These are phyloP conservation scores for Marmota flaviventris DNA, from an alignment of 2,113 vertebrate species.

Conservation along the genomic window DNA sequence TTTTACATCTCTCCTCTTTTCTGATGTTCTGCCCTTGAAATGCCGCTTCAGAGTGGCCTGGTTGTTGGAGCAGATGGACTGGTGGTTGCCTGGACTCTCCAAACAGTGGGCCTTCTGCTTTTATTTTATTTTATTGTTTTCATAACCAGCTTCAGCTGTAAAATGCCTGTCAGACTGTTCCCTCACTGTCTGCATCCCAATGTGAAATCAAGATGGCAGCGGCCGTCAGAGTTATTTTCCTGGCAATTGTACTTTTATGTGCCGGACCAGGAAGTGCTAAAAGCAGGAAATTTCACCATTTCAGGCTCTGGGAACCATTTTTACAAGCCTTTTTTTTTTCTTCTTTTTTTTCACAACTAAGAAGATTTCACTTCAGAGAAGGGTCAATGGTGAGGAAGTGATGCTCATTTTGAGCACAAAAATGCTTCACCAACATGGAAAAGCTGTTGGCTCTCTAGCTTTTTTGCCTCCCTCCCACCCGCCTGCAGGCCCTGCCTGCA, in stretches of 20 bases:
- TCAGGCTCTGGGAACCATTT: conserved; percentile 52
- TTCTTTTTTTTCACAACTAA: not conserved
- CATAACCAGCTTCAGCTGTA: conserved; percentile 30
- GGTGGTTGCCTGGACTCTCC: conserved; percentile 40
- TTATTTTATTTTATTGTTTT: not conserved
- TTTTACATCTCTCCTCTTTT: conserved; percentile 49
- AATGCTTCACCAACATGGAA: conserved; percentile 11
- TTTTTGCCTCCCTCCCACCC: conserved; percentile 28
- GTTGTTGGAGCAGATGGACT: conserved; percentile 59
- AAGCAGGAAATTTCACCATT: not conserved
- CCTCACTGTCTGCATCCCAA: not conserved
- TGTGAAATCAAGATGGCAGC: conserved; percentile 43
- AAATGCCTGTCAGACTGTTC: not conserved
- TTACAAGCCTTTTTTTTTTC: conserved; percentile 32
- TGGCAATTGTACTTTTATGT: not conserved
- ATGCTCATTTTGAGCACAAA: not conserved
- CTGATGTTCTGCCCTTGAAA: conserved; percentile 72
- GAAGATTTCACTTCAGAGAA: not conserved
- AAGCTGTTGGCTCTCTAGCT: conserved; percentile 40
- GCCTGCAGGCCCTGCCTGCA: conserved; percentile 66
- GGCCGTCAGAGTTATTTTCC: not conserved
- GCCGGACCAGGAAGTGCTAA: not conserved
- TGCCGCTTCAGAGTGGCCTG: not conserved
- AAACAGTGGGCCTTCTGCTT: conserved; percentile 55
- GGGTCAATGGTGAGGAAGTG: not conserved